A percentile compares a stretch with the other conserved stretches of the same genome.
These are phyloP conservation scores for Lasioglossum villosulum DNA, from an alignment of 2,888 invertebrate genomes.

Conservation along the genomic window DNA sequence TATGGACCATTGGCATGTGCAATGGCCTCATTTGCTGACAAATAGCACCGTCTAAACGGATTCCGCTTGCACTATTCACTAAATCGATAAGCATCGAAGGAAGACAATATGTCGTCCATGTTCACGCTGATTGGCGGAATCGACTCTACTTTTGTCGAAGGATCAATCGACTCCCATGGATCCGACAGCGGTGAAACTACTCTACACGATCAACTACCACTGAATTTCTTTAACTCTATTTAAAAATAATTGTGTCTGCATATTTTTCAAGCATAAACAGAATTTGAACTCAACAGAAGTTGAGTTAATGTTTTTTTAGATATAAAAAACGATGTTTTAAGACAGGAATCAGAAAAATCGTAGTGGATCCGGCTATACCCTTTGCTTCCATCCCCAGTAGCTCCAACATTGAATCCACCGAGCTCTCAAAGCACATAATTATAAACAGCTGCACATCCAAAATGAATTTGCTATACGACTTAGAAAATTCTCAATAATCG, in stretches of 20 bases:
- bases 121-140: conserved; percentile 71
- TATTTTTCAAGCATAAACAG: not conserved
- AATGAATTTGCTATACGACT: not conserved
- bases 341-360: too few relatives aligned
- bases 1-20: conserved; percentile 42
- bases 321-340: too few relatives aligned
- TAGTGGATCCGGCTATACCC: too few relatives aligned
- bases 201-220: not conserved
- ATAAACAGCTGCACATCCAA: too few relatives aligned
- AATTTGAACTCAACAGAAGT: not conserved
- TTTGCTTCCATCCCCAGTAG: too few relatives aligned
- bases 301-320: too few relatives aligned
- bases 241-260: not conserved
- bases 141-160: conserved; percentile 52
- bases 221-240: not conserved
- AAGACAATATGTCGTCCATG: conserved; percentile 74
- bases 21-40: conserved; percentile 74
- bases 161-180: conserved; percentile 61
- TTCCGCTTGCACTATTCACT: conserved; percentile 70
- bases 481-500: not conserved
- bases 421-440: too few relatives aligned
- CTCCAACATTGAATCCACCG: too few relatives aligned
- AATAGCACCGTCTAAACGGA: conserved; percentile 73
- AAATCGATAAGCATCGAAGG: conserved; percentile 71
- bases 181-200: conserved; percentile 39